phyloP scores from a whole-genome alignment of 1,140 invertebrate genomes.

The Caenorhabditis latens region DNA sequence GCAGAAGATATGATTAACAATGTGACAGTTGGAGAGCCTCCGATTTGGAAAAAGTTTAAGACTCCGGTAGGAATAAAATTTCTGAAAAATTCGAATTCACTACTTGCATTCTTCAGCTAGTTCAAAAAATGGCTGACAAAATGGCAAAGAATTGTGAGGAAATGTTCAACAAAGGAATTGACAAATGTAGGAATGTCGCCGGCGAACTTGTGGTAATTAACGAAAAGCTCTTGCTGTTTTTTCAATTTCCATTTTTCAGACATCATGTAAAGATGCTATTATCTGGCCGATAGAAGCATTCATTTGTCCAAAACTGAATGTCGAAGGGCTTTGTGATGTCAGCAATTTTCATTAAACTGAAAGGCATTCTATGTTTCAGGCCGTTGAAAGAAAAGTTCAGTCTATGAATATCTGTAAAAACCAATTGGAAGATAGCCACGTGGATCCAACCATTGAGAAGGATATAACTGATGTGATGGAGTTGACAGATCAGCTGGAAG shows the following conservation, averaged over 20 bases:
- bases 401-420: conserved; percentile 41
- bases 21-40: conserved; percentile 15
- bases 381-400: conserved; percentile 31
- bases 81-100: background rate
- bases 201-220: background rate
- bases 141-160: conserved; percentile 47
- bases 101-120: background rate
- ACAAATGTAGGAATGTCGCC: conserved; percentile 48
- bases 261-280: conserved; percentile 24
- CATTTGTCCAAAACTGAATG: conserved; percentile 39
- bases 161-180: conserved; percentile 59
- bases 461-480: conserved; percentile 47
- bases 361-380: background rate
- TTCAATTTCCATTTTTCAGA: background rate
- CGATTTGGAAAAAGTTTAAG: conserved; percentile 56
- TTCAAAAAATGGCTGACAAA: conserved; percentile 37
- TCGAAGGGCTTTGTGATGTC: conserved; percentile 33
- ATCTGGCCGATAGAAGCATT: conserved; percentile 44
- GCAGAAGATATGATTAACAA: conserved; percentile 32
- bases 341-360: background rate
- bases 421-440: conserved; percentile 29
- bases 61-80: conserved; percentile 5
- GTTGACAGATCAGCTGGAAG: conserved; percentile 37
- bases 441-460: conserved; percentile 28
- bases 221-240: background rate